phyloP scores from a whole-genome alignment of 2,888 invertebrate genomes.

The Drosophila differens region DNA sequence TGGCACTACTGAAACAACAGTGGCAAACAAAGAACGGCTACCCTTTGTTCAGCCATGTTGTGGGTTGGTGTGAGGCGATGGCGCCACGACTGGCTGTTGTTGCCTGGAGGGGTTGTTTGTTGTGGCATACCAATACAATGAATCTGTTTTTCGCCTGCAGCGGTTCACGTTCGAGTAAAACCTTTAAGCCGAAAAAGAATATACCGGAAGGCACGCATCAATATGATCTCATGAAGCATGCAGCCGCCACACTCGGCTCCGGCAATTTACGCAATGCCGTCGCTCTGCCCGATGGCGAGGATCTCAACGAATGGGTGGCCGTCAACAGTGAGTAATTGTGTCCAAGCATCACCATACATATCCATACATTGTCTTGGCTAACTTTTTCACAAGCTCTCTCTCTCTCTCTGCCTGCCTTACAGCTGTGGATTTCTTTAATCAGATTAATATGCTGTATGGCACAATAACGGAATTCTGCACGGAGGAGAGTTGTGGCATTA shows the following conservation, averaged over 20 bases:
- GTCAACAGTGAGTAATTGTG: conserved; percentile 94
- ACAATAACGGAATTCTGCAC: conserved; percentile 99
- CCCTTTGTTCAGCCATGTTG: conserved; percentile 40
- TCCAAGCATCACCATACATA: no score
- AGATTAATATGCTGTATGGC: conserved; percentile 99
- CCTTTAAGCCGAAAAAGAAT: conserved; percentile 99
- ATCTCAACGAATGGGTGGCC: conserved; percentile 99
- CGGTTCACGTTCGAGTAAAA: conserved; percentile 93
- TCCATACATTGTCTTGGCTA: not conserved
- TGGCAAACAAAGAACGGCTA: conserved; percentile 51
- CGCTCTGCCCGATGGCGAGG: conserved; percentile 98
- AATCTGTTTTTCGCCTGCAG: conserved; percentile 55
- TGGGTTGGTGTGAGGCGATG: conserved; percentile 41
- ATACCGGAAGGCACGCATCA: conserved; percentile 99
- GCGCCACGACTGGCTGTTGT: conserved; percentile 16
- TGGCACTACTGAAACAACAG: conserved; percentile 26
- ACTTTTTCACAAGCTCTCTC: not conserved
- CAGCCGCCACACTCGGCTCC: conserved; percentile 98
- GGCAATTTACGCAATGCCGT: conserved; percentile 98
- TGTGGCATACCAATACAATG: conserved; percentile 36
- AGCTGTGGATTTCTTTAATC: conserved; percentile 99
- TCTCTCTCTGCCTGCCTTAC: conserved; percentile 44
- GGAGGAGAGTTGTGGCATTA: conserved; percentile 97
- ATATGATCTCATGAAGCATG: conserved; percentile 99
- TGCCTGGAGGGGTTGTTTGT: conserved; percentile 33